Evolutionary conservation across 92 coral and sea anemone species (phyloP).

Genomic region (Actinostola sp.): DNA sequence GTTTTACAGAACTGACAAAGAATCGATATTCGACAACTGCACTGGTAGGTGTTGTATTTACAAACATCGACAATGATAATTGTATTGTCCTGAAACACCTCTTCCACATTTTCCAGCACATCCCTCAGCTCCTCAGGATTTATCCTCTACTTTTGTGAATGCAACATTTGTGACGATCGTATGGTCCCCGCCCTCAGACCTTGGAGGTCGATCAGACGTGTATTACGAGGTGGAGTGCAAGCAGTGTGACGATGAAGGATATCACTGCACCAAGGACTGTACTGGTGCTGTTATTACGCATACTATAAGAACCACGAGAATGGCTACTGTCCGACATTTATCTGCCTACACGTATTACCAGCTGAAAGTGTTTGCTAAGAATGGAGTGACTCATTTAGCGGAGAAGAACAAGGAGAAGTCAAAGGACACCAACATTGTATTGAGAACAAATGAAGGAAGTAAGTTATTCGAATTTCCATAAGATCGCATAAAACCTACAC

Average conservation of each 20-base stretch:
- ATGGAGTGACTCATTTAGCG: constrained; percentile 58
- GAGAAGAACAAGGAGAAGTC: constrained; percentile 45
- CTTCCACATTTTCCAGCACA: constrained; percentile 25
- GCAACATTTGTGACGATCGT: constrained; percentile 44
- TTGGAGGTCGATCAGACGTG: constrained; percentile 45
- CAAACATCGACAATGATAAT: no score
- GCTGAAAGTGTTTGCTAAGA: constrained; percentile 42
- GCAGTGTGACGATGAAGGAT: constrained; percentile 38
- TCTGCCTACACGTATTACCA: constrained; percentile 37
- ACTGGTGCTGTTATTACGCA: constrained; percentile 11
- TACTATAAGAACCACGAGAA: constrained; percentile 6
- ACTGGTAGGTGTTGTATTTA: constrained; percentile 54
- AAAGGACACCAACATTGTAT: constrained; percentile 5
- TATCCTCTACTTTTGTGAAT: constrained; percentile 10
- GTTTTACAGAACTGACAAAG: constrained; percentile 43
- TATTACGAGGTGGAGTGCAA: constrained; percentile 50
- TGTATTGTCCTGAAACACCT: not conserved
- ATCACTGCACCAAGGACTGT: constrained; percentile 23
- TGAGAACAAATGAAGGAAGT: constrained; percentile 57
- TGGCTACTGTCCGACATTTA: constrained; percentile 9
- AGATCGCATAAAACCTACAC: no score
- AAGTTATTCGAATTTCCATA: no score
- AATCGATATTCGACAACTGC: constrained; percentile 34
- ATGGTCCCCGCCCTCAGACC: constrained; percentile 47
- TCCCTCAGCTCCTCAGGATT: constrained; percentile 60